Evolutionary conservation across 2,113 vertebrate genomes (phyloP).

Genomic region (Progne subis): DNA sequence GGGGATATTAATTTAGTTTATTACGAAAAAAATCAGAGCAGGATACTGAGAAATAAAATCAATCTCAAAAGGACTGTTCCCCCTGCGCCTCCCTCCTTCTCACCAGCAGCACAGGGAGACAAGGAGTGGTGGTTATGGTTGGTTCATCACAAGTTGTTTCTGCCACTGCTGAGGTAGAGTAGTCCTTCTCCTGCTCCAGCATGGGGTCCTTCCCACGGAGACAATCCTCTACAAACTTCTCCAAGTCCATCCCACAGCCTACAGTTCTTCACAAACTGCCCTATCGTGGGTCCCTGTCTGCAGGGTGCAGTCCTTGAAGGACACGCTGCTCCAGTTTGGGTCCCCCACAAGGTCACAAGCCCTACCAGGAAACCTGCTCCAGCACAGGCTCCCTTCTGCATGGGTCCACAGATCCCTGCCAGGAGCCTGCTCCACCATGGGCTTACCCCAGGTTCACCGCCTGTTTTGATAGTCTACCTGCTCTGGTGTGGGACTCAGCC

Average conservation of each 20-base stretch:
- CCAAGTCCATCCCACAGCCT: background rate
- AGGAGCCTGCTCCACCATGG: background rate
- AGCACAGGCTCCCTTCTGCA: background rate
- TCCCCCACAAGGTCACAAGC: background rate
- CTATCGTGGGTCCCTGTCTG: rapidly evolving
- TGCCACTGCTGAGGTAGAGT: background rate
- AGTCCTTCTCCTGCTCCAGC: background rate
- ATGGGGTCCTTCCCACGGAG: background rate
- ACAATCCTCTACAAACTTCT: background rate
- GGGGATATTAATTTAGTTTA: background rate
- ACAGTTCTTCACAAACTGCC: background rate
- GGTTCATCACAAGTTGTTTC: background rate
- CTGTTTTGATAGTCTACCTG: background rate
- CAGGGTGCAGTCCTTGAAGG: background rate
- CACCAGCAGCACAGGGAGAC: background rate
- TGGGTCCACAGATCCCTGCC: background rate
- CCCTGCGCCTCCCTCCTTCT: background rate
- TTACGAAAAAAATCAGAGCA: background rate
- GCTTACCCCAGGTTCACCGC: background rate
- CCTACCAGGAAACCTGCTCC: background rate
- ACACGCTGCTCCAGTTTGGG: rapidly evolving
- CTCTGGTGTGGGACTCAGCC: rapidly evolving
- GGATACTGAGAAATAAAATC: background rate
- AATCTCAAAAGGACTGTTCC: background rate
- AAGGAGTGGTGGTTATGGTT: background rate